These are phyloP conservation scores for Caenorhabditis becei DNA, from an alignment of 2,888 invertebrate genomes.

Conservation along the genomic window DNA sequence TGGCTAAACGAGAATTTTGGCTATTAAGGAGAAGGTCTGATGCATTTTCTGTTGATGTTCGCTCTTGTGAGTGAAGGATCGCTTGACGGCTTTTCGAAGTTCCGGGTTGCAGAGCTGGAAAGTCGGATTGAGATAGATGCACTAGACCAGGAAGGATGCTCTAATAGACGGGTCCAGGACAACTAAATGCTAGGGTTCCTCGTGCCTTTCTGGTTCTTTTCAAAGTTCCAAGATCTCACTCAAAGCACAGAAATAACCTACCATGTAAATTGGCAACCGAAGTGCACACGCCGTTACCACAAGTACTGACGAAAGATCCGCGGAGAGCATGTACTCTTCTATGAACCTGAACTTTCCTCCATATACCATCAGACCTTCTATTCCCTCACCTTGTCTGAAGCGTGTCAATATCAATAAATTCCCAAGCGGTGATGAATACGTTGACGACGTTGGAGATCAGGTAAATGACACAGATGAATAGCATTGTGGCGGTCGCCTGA, in stretches of 20 bases:
- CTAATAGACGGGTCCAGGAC: too few species aligned
- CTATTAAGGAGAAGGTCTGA: constrained; percentile 52
- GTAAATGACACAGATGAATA: constrained; percentile 65
- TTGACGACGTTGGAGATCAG: constrained; percentile 64
- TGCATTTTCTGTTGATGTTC: constrained; percentile 62
- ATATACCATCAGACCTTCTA: not conserved
- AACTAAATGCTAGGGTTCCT: too few species aligned
- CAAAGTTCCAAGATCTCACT: too few species aligned
- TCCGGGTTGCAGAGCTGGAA: constrained; percentile 67
- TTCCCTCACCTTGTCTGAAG: constrained; percentile 37
- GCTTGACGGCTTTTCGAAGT: constrained; percentile 60
- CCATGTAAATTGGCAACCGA: constrained; percentile 67
- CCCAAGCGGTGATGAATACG: constrained; percentile 69
- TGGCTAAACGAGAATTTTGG: constrained; percentile 56
- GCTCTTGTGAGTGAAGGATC: constrained; percentile 40
- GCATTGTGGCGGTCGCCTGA: constrained; percentile 64
- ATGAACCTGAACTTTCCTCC: constrained; percentile 48
- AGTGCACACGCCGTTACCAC: constrained; percentile 66
- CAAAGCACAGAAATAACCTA: constrained; percentile 12
- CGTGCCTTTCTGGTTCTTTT: too few species aligned
- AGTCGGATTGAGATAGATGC: not conserved
- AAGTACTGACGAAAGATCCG: constrained; percentile 64
- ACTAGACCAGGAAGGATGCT: too few species aligned
- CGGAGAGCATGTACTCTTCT: constrained; percentile 64
- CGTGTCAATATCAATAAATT: constrained; percentile 64